Evolutionary conservation across 2,113 vertebrate genomes (phyloP), one percentile per base, ranked within the genome.

Genomic region (Aix galericulata): DNA sequence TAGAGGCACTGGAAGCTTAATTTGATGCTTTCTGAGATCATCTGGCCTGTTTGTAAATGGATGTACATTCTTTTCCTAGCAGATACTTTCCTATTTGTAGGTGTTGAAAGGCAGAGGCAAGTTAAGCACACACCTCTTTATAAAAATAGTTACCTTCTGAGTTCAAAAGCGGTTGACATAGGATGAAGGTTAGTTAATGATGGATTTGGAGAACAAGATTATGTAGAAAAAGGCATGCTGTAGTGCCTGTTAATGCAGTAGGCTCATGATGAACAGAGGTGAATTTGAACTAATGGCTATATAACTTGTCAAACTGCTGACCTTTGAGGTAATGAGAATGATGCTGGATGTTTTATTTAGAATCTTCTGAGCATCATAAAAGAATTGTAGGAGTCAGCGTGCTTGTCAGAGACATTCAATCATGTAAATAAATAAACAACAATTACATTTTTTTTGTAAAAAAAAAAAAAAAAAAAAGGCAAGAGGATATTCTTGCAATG

Each of bases 161-260:
- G 55, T 42, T 81, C 42, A 68, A 32, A 93, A 68, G 32, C 16
- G 22, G 13, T 44, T 67, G 48, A 32, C 26, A 20, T 50, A 15
- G 0, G 5, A 23, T 63, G 29, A 23, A 38, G 40, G 18, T 75
- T 40, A 36, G 26, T 68, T 52, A 50, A 23, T 32, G 34, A 18
- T 14, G 63, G 8, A 22, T 2, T 31, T n/a, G 10, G 50, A 67
- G n/a, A 84, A 13, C 13, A 29, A 9, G 34, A 13, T 40, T 8
- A 5, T 1, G 3, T 11, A 23, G 67, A 34, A 42, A 32, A 44
- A 29, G n/a, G 46, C 11, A 2, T 1, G 34, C 14, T 27, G 27
- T 17, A 9, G 55, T 7, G 32, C 32, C 31, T 27, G 14, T 12
- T 11, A 16, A 22, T 75, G 52, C 73, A 23, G 9, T 13, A 22